Conservation (phyloP, 2,113 vertebrate species). For the Petroica traversi region DNA sequence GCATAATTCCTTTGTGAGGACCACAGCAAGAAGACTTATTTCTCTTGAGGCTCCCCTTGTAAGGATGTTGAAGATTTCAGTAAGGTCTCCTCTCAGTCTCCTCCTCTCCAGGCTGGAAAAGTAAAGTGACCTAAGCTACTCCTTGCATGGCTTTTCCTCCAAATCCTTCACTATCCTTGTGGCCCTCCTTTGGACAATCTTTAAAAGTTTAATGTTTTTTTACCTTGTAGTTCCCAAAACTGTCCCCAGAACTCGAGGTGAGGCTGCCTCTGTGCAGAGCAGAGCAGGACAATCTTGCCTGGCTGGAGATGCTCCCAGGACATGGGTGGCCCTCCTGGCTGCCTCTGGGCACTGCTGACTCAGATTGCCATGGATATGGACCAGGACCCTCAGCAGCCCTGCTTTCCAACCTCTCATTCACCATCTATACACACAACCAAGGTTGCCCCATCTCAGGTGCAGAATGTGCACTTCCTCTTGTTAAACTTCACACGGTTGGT, state of each 20-base stretch:
- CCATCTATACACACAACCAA: neutral
- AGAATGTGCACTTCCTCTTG: neutral
- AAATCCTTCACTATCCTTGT: neutral
- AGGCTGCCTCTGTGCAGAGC: fast-evolving
- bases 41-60: neutral
- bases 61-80: neutral
- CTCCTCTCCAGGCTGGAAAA: neutral
- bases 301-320: fast-evolving
- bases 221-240: neutral
- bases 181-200: neutral
- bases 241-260: fast-evolving
- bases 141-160: neutral
- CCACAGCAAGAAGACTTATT: neutral
- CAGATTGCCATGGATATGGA: no score
- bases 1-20: neutral
- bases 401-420: neutral
- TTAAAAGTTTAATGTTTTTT: neutral
- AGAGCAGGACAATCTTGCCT: fast-evolving
- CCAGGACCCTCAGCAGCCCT: fast-evolving
- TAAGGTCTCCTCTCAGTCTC: neutral
- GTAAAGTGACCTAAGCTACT: neutral
- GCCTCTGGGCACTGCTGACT: neutral
- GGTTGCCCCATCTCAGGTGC: no score
- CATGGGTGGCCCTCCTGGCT: fast-evolving
- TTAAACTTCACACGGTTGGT: fast-evolving